Conservation (phyloP, 2,888 invertebrate species). For the Nomada fucata region DNA sequence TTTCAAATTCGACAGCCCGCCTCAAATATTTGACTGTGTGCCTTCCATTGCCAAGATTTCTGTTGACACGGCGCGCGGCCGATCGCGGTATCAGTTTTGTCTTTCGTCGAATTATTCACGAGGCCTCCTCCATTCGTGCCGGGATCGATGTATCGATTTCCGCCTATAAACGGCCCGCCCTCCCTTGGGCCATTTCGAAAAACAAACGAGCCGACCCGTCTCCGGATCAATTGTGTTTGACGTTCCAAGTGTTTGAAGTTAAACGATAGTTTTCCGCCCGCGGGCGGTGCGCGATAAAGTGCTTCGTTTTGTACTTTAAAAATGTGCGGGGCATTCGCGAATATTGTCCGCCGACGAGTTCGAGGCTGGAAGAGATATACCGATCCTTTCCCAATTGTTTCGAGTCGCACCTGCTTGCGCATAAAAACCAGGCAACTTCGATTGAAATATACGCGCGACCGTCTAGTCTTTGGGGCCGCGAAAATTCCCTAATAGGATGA, state of each 20-base stretch:
- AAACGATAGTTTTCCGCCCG: neutral
- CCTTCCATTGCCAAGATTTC: conserved; percentile 76
- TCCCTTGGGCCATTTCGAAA: conserved; percentile 42
- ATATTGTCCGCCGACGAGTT: no score
- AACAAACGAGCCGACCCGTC: conserved; percentile 37
- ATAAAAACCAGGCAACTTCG: no score
- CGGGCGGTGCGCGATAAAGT: neutral
- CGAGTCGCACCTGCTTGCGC: no score
- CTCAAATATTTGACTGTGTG: conserved; percentile 79
- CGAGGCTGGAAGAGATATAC: no score
- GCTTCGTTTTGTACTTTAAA: no score
- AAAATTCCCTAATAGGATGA: no score
- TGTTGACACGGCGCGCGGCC: conserved; percentile 75
- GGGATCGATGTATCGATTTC: conserved; percentile 67
- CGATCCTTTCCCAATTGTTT: no score
- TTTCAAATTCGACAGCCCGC: conserved; percentile 75
- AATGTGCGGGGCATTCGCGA: no score
- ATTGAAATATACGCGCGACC: no score
- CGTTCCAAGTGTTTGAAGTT: conserved; percentile 21
- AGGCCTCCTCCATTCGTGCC: conserved; percentile 22
- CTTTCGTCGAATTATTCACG: conserved; percentile 73
- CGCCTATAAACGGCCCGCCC: conserved; percentile 2
- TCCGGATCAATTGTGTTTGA: conserved; percentile 37
- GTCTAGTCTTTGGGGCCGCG: no score
- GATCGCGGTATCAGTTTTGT: conserved; percentile 76